phyloP scores from a whole-genome alignment of 2,797 vertebrate species.

The Acropternis orthonyx region DNA sequence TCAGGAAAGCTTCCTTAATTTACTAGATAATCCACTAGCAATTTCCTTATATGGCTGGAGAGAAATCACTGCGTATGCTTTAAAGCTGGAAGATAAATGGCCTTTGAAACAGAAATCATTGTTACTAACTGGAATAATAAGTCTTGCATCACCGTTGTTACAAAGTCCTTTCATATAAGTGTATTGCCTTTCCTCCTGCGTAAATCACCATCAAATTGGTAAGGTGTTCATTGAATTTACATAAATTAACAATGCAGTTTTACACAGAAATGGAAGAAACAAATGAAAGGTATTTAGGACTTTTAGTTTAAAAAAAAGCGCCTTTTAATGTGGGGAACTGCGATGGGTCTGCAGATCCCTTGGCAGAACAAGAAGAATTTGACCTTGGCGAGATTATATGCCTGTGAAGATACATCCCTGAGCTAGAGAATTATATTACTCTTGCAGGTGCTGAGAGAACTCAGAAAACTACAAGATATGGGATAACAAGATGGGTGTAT shows the following conservation, averaged over 20 bases:
- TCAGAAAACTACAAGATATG: too few relatives aligned
- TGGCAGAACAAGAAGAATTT: too few relatives aligned
- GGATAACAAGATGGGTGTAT: too few relatives aligned
- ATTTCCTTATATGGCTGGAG: constrained; percentile 52
- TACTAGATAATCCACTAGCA: constrained; percentile 48
- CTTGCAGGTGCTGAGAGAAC: too few relatives aligned
- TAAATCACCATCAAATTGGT: neutral
- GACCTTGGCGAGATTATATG: too few relatives aligned
- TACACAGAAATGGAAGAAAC: neutral
- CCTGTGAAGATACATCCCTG: too few relatives aligned
- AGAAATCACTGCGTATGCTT: constrained; percentile 18
- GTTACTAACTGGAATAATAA: constrained; percentile 37
- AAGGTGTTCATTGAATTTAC: neutral
- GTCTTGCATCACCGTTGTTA: neutral
- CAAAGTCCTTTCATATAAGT: neutral
- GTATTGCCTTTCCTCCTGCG: too few relatives aligned
- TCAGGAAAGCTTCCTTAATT: constrained; percentile 49
- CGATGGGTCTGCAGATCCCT: too few relatives aligned
- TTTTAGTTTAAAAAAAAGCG: neutral
- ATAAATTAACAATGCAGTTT: neutral
- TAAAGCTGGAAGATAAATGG: constrained; percentile 58
- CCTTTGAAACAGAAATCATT: constrained; percentile 39
- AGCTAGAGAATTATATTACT: too few relatives aligned
- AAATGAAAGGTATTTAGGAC: neutral
- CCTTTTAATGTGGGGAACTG: too few relatives aligned